A percentile compares a stretch with the other conserved stretches of the same genome.
phyloP scores from a whole-genome alignment of 1,140 invertebrate species.

The Cephus cinctus region DNA sequence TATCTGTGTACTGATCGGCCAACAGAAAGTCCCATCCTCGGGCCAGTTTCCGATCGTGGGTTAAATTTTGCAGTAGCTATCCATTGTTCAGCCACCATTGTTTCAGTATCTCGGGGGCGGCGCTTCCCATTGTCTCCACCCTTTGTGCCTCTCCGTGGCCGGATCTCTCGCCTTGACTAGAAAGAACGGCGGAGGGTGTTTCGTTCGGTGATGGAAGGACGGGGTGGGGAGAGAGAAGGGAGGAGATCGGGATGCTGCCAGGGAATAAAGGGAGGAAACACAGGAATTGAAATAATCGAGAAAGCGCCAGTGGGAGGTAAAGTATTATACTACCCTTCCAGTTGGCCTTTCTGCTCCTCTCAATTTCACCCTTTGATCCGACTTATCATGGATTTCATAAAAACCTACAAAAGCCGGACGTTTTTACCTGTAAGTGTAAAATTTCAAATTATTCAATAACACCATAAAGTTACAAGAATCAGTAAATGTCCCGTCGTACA shows the following conservation, averaged over 20 bases:
- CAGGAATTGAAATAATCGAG: constrained; percentile 12
- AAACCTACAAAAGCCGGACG: too few species aligned
- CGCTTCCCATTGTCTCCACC: constrained; percentile 56
- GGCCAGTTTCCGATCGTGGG: constrained; percentile 39
- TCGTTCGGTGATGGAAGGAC: constrained; percentile 7
- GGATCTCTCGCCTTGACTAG: too few species aligned
- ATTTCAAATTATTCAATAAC: too few species aligned
- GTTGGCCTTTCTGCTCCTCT: neutral
- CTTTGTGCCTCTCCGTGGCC: constrained; percentile 51
- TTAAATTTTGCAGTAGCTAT: constrained; percentile 43
- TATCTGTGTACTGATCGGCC: neutral
- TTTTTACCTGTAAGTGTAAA: too few species aligned
- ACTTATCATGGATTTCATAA: too few species aligned
- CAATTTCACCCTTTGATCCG: neutral
- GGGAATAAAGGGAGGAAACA: constrained; percentile 14
- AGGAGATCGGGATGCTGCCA: constrained; percentile 17
- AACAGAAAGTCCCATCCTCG: neutral
- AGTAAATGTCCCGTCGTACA: too few species aligned
- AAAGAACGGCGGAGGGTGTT: too few species aligned
- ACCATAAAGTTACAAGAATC: too few species aligned
- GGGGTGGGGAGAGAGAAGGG: constrained; percentile 14
- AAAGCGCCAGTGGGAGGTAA: too few species aligned
- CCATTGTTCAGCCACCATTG: constrained; percentile 50
- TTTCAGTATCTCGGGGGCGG: constrained; percentile 54
- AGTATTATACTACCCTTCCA: too few species aligned